Base-by-base conservation (phyloP, 2,113 vertebrate genomes). In the Pleuronectes platessa region DNA sequence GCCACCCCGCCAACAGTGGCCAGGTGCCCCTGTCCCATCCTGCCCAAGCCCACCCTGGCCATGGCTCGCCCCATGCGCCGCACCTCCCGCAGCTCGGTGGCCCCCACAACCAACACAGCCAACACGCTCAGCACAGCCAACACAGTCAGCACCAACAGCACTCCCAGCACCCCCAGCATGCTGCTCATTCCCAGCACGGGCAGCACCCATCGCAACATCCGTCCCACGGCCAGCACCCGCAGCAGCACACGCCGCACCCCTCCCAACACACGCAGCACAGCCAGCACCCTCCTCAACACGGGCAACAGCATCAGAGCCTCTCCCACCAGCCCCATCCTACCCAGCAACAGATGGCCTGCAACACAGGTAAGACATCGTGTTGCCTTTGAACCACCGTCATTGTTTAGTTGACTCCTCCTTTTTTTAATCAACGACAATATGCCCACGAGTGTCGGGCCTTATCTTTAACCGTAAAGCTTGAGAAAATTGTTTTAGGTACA, bases 281-380 rank as follows among this genome's bases (percentile, higher is more conserved):
- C 79, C 91, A 91, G 82, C 93, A 94, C 79, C 91, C 93, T 31
- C 77, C 89, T 35, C 92, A 94, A 63, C 94, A 93, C 14, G 91
- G 89, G 68, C 94, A 94, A 85, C 95, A 95, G 89, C 95, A 96
- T 47, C 95, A 93, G 93, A 91, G 94, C 78, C 93, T 96, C 82
- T 88, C 95, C 85, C 95, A 95, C 83, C 95, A 95, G 90, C 88
- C 94, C 68, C 95, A 95, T 87, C 94, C 95, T 87, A 92, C 94
- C 84, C 96, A 95, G 90, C 96, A 96, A 81, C 95, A 96, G 91
- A 94, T 97, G 92, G 92, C 95, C 92, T 97, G 96, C 93, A 96
- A 93, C 91, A 92, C 95, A 74, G 96, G 96, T 97, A 94, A 96
- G 96, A 81, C 51, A n/a, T 15, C 9, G 20, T 54, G 20, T 54